Evolutionary conservation across 2,113 vertebrate genomes (phyloP).

Genomic region (Gymnogyps californianus): DNA sequence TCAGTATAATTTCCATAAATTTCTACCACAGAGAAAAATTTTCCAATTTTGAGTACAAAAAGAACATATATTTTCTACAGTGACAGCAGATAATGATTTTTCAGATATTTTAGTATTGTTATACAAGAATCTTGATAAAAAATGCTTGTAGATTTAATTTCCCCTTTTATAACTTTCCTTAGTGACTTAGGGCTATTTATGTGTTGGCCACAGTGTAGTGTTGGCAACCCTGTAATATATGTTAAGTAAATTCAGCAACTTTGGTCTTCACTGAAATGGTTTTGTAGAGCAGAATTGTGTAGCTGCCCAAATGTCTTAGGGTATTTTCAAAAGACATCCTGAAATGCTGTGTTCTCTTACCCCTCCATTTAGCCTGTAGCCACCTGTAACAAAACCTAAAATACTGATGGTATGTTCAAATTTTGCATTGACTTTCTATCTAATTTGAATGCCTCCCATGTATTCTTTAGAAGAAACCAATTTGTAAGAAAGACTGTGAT

Average conservation of each 20-base stretch:
- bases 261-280: not conserved
- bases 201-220: not conserved
- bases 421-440: not conserved
- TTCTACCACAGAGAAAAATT: not conserved
- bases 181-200: not conserved
- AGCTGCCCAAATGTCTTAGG: not conserved
- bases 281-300: not conserved
- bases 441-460: not conserved
- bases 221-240: not conserved
- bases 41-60: not conserved
- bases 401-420: not conserved
- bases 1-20: not conserved
- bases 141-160: not conserved
- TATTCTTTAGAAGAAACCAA: not conserved
- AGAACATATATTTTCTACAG: not conserved
- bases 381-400: not conserved
- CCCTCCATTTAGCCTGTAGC: not conserved
- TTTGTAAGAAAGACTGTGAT: not conserved
- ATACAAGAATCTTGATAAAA: not conserved
- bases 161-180: not conserved
- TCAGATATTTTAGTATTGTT: not conserved
- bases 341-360: not conserved
- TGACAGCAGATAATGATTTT: not conserved
- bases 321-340: not conserved
- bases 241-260: fast-evolving